These are phyloP conservation scores for Sebastes reedi DNA, from an alignment of 2,797 vertebrate genomes.

Conservation along the genomic window DNA sequence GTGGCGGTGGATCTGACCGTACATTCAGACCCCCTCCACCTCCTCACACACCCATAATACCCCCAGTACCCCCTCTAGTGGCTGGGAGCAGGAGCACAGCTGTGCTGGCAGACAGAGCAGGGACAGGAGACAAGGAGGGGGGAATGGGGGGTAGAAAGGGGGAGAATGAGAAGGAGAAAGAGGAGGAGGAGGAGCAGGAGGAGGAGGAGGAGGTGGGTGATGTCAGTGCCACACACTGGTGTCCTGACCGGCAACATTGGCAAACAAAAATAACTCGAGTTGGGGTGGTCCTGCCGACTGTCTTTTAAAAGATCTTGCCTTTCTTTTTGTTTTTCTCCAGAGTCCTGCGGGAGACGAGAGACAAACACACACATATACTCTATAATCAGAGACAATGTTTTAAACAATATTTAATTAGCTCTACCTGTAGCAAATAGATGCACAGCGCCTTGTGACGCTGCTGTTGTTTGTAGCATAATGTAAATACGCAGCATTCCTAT, in stretches of 20 bases:
- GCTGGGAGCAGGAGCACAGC: conserved; percentile 83
- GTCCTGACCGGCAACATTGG: conserved; percentile 91
- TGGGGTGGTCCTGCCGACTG: conserved; percentile 78
- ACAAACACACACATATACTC: background rate
- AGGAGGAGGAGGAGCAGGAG: background rate
- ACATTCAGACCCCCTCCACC: conserved; percentile 74
- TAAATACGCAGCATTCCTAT: too few relatives aligned
- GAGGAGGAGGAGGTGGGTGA: conserved; percentile 1
- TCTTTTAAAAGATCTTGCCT: conserved; percentile 98
- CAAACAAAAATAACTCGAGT: conserved; percentile 82
- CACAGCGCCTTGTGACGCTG: too few relatives aligned
- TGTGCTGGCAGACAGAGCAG: conserved; percentile 47
- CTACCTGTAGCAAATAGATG: background rate
- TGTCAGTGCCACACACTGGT: conserved; percentile 84
- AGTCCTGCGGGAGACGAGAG: conserved; percentile 82
- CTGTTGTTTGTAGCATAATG: too few relatives aligned
- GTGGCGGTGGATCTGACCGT: conserved; percentile 80
- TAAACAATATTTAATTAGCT: background rate
- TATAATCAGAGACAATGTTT: background rate
- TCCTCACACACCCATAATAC: conserved; percentile 1
- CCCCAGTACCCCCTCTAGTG: conserved; percentile 61
- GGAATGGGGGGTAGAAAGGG: background rate
- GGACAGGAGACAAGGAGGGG: background rate
- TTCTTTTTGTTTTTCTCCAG: conserved; percentile 99
- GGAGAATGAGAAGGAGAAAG: background rate